A percentile compares a stretch with the other conserved stretches of the same genome.
phyloP scores from a whole-genome alignment of 2,797 vertebrate species.

The Pangasius macronema region DNA sequence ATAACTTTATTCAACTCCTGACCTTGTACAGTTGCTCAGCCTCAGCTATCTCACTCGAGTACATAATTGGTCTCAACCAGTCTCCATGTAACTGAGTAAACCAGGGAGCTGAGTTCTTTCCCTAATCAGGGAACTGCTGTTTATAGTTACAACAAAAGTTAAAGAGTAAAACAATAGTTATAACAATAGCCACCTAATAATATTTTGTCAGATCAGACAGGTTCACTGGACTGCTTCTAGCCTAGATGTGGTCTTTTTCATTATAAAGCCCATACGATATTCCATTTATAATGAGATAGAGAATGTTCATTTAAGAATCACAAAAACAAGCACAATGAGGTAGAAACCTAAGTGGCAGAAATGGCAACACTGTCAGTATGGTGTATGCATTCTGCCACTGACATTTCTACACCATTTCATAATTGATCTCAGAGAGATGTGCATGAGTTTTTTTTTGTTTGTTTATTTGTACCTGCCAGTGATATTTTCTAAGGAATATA shows the following conservation, averaged over 20 bases:
- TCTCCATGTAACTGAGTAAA: background rate
- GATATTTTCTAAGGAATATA: background rate
- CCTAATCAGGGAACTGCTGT: background rate
- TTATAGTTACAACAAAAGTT: background rate
- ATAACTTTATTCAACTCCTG: background rate
- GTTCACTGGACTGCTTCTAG: background rate
- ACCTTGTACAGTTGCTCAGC: background rate
- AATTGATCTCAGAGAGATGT: background rate
- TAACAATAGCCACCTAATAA: background rate
- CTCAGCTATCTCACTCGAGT: background rate
- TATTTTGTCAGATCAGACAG: background rate
- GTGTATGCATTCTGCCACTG: background rate
- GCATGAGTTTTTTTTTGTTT: background rate
- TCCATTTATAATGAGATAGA: background rate
- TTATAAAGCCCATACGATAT: background rate
- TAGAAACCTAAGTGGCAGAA: background rate
- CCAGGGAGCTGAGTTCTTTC: background rate
- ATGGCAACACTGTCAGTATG: background rate
- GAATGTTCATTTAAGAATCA: slow-evolving; percentile 2
- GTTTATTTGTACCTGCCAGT: background rate
- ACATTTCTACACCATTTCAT: background rate
- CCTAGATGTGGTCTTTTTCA: background rate
- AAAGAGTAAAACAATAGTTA: background rate
- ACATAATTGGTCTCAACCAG: background rate
- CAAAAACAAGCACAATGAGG: background rate